Percentiles rank a stretch among this genome's conserved stretches.
Conservation (phyloP, 2,888 invertebrate genomes). For the Agrochola circellaris region DNA sequence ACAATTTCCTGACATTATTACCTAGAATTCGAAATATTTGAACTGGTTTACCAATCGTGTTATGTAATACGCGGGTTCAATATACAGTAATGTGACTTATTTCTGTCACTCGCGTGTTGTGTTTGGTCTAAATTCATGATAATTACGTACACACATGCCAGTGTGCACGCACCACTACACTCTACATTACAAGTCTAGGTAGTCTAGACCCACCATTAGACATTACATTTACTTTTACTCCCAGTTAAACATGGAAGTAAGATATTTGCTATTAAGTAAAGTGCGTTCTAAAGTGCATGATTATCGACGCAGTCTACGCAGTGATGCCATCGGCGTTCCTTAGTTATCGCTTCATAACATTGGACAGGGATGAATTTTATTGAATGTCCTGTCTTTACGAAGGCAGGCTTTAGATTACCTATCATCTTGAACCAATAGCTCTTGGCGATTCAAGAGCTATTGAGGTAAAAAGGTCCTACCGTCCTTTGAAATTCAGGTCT, state of each 20-base stretch:
- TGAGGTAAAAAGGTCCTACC: constrained; percentile 29
- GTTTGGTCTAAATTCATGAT: constrained; percentile 27
- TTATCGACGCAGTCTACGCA: constrained; percentile 38
- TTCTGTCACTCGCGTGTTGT: constrained; percentile 34
- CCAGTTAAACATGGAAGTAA: constrained; percentile 45
- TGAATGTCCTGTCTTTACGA: constrained; percentile 39
- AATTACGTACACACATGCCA: constrained; percentile 12
- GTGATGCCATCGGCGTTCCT: constrained; percentile 41
- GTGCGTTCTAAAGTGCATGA: constrained; percentile 63
- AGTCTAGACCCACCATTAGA: constrained; percentile 38
- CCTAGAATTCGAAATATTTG: constrained; percentile 5
- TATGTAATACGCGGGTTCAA: constrained; percentile 31
- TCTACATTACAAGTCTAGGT: constrained; percentile 15
- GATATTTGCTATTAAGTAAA: constrained; percentile 63
- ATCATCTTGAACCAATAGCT: constrained; percentile 50
- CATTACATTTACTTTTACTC: constrained; percentile 46
- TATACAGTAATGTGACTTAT: constrained; percentile 16
- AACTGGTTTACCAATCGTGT: constrained; percentile 1
- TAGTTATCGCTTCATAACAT: constrained; percentile 53
- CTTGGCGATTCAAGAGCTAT: constrained; percentile 28
- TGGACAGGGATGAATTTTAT: constrained; percentile 33
- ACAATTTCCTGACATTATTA: neutral
- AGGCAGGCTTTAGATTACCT: constrained; percentile 27
- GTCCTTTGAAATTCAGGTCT: constrained; percentile 21
- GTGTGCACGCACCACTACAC: neutral